Conservation (phyloP, 2,797 vertebrate genomes). For the Moxostoma hubbsi region DNA sequence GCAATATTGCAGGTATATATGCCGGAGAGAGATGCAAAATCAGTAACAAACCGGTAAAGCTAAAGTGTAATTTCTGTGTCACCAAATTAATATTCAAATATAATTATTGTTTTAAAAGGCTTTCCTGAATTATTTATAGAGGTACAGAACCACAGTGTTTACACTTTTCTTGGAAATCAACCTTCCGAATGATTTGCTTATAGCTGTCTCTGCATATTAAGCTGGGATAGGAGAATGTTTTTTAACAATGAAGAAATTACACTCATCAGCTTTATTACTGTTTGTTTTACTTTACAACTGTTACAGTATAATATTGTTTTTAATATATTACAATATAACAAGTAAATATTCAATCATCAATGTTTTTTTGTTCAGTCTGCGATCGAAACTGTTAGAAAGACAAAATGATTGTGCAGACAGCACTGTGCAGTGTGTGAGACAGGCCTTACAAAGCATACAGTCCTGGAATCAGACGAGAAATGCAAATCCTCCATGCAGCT, state of each 20-base stretch:
- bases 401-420: constrained; percentile 67
- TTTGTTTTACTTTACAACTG: neutral
- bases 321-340: neutral
- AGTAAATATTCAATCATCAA: neutral
- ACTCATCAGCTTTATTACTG: neutral
- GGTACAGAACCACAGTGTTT: no score
- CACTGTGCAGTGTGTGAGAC: constrained; percentile 63
- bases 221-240: no score
- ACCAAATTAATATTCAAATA: no score
- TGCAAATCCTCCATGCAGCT: constrained; percentile 50
- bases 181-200: no score
- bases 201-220: no score
- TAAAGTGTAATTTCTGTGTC: no score
- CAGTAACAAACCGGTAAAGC: neutral
- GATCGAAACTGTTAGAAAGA: constrained; percentile 68
- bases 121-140: no score
- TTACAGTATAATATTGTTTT: neutral
- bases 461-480: constrained; percentile 68
- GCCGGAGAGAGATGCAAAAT: neutral
- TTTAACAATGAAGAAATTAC: no score
- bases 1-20: constrained; percentile 73
- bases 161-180: no score
- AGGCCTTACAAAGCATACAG: constrained; percentile 67
- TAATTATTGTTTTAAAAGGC: no score
- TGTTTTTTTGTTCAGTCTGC: constrained; percentile 63